Conservation (phyloP, 2,113 vertebrate genomes). For the Tachuris rubrigastra region DNA sequence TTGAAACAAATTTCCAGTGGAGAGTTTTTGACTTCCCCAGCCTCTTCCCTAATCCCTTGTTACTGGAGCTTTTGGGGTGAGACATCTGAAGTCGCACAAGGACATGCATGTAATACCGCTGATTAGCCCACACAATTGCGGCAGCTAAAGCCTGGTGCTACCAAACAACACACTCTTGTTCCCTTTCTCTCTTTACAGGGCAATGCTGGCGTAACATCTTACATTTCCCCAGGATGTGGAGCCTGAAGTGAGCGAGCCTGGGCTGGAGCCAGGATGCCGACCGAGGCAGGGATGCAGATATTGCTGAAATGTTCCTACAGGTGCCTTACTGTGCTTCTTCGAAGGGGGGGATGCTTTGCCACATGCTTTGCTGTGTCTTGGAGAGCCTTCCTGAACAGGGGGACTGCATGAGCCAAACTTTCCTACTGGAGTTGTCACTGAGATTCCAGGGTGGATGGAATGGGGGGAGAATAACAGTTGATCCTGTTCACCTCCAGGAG, state of each 20-base stretch:
- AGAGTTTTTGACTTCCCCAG: not conserved
- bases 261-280: not conserved
- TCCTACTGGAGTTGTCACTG: rapidly evolving
- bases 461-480: not conserved
- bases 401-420: not conserved
- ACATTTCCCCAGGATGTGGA: not conserved
- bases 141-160: not conserved
- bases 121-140: conserved; percentile 8
- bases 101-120: not conserved
- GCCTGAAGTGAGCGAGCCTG: not conserved
- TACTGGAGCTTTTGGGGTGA: conserved; percentile 26
- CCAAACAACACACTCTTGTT: conserved; percentile 38
- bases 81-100: not conserved
- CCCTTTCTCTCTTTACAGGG: not conserved
- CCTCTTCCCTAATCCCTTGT: conserved; percentile 36
- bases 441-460: not conserved
- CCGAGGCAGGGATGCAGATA: not conserved
- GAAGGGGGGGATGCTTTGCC: not conserved
- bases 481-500: not conserved
- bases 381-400: not conserved
- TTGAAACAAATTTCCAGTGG: not conserved
- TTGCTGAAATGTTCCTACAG: not conserved
- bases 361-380: rapidly evolving
- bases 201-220: conserved; percentile 18
- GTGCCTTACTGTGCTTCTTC: not conserved